A percentile compares a stretch with the other conserved stretches of the same genome.
Conservation (phyloP, 2,888 invertebrate species). For the Colostygia pectinataria region DNA sequence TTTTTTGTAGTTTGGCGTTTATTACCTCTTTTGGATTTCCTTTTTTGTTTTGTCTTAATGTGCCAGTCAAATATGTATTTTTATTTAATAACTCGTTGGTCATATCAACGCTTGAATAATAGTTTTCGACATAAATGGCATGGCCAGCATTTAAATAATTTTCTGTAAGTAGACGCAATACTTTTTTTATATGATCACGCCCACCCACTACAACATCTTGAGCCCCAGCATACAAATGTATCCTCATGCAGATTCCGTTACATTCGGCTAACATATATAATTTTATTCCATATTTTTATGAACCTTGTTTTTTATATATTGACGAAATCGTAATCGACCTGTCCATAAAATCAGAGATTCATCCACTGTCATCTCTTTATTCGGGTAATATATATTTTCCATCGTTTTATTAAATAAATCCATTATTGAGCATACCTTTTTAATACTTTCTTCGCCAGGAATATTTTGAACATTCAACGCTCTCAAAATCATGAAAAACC, state of each 20-base stretch:
- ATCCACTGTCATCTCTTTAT: conserved; percentile 32
- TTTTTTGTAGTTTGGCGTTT: conserved; percentile 17
- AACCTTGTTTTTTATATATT: conserved; percentile 36
- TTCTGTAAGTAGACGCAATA: conserved; percentile 23
- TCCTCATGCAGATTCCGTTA: conserved; percentile 33
- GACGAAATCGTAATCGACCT: conserved; percentile 34
- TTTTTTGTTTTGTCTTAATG: conserved; percentile 27
- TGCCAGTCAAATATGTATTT: conserved; percentile 19
- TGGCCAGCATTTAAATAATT: conserved; percentile 25
- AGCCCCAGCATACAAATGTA: conserved; percentile 34
- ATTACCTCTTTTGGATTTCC: conserved; percentile 13
- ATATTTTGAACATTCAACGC: conserved; percentile 34
- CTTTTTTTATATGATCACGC: conserved; percentile 17
- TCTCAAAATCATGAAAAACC: conserved; percentile 38
- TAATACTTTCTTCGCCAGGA: conserved; percentile 32
- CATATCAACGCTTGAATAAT: conserved; percentile 27
- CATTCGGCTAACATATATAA: conserved; percentile 35
- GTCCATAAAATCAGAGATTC: conserved; percentile 36
- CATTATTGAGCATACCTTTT: conserved; percentile 36
- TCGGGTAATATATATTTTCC: conserved; percentile 35
- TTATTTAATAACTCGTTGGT: conserved; percentile 25
- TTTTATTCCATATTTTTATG: conserved; percentile 26
- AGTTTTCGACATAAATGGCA: conserved; percentile 26
- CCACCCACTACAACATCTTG: conserved; percentile 21
- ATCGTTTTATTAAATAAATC: conserved; percentile 28